Evolutionary conservation across 2,113 vertebrate genomes (phyloP), one percentile per base, ranked within the genome.

Genomic region (Petrocephalus microphthalmus): DNA sequence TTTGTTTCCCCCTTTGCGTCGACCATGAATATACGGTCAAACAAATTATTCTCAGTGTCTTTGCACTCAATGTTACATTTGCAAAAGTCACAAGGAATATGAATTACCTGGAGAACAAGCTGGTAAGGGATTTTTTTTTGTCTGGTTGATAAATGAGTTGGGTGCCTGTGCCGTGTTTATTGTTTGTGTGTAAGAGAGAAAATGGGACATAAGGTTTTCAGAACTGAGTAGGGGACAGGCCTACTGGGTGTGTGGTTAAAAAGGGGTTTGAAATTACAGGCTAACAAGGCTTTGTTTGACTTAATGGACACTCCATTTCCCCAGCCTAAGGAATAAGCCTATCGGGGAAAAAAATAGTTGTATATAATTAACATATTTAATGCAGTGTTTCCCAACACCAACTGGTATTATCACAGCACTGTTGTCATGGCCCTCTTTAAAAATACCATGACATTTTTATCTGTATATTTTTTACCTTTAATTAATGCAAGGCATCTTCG

Each of bases 1-100:
- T 87, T 89, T 19, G 92, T 84, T 87, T 88, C 85, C 60, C 85
- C 60, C 29, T 42, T 54, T 81, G 86, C 17, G 8, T 71, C 85
- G n/a, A 42, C 87, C 25, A 74, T 87, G 56, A 57, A 53, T 29
- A 64, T 52, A 67, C 25, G 56, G 84, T 64, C 56, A 88, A 22
- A 57, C 22, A 49, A 85, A 83, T 57, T 84, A 53, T 33, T 57
- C 78, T 82, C 78, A 20, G 78, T 0, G 42, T 49, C 81, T 83
- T n/a, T 83, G 83, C 47, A 85, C 60, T 78, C 51, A 42, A 53
- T 82, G 25, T 20, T 37, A 57, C 54, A 37, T 78, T 52, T 84
- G 42, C 42, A 33, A 54, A 84, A 53, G 33, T 88, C 81, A 57
- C 78, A 83, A 60, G 45, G 33, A 60, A 25, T 22, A 64, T 25